phyloP scores from a whole-genome alignment of 2,113 vertebrate genomes.

The Dipodomys spectabilis region DNA sequence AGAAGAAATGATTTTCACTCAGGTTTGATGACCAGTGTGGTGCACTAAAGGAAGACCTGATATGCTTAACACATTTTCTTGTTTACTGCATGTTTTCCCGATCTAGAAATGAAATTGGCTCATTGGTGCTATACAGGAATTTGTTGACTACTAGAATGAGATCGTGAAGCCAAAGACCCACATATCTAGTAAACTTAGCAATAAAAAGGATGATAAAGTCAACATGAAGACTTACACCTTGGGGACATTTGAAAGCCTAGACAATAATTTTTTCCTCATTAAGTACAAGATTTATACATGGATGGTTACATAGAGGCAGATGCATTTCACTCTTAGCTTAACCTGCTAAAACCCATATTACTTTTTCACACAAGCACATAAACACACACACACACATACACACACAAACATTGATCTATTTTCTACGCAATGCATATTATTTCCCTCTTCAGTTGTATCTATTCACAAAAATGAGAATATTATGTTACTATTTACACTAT shows the following conservation, averaged over 20 bases:
- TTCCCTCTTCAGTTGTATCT: background rate
- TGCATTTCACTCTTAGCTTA: background rate
- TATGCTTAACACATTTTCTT: background rate
- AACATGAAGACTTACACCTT: background rate
- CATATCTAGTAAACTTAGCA: background rate
- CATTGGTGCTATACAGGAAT: background rate
- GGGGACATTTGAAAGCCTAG: background rate
- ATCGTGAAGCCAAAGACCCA: background rate
- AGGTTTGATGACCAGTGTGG: background rate
- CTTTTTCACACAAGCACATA: background rate
- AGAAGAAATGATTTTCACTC: background rate
- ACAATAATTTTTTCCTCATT: background rate
- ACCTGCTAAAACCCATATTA: background rate
- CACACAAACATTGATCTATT: too few species aligned
- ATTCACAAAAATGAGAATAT: background rate
- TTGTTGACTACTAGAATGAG: background rate
- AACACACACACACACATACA: accelerated
- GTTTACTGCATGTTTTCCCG: background rate
- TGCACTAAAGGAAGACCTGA: background rate
- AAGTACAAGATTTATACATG: background rate
- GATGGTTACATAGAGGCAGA: background rate
- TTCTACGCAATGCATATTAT: background rate
- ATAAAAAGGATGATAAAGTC: background rate
- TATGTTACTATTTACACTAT: background rate
- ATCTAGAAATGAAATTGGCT: background rate